Percentiles rank a stretch among this genome's conserved stretches.
These are phyloP conservation scores for Hemaris fuciformis DNA, from an alignment of 2,888 invertebrate genomes.

Conservation along the genomic window DNA sequence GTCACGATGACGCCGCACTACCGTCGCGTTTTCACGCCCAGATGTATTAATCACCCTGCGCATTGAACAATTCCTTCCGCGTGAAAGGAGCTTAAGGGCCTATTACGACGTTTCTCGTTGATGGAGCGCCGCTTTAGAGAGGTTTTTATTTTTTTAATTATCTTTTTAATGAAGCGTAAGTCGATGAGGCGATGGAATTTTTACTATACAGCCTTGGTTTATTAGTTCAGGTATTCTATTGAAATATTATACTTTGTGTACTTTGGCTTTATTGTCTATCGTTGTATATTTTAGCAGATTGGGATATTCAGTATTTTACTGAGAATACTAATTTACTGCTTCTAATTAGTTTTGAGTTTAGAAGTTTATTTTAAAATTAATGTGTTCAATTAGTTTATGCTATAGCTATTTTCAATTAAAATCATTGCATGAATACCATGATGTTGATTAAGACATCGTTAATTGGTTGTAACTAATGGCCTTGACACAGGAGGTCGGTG, in stretches of 20 bases:
- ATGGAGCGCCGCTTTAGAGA: slow-evolving; percentile 11
- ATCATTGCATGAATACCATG: no score
- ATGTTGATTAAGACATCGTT: no score
- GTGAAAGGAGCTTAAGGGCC: slow-evolving; percentile 32
- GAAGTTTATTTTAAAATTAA: no score
- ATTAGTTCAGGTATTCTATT: not conserved
- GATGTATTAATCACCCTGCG: slow-evolving; percentile 62
- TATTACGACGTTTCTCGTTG: slow-evolving; percentile 16
- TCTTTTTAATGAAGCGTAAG: slow-evolving; percentile 15
- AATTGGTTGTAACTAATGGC: no score
- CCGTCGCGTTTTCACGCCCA: slow-evolving; percentile 38
- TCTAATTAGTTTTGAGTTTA: no score
- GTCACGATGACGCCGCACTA: slow-evolving; percentile 59
- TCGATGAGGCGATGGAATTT: slow-evolving; percentile 7
- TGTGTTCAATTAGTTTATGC: no score
- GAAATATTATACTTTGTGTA: not conserved
- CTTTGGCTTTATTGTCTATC: not conserved
- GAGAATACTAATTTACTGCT: no score
- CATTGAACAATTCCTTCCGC: slow-evolving; percentile 27
- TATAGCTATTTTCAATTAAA: no score
- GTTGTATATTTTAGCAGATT: not conserved
- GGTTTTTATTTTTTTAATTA: slow-evolving; percentile 14
- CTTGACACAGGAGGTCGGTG: no score
- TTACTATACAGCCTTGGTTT: slow-evolving; percentile 3
- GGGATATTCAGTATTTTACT: no score